Base-by-base conservation (phyloP, 1,140 invertebrate genomes). In the Ectropis grisescens region DNA sequence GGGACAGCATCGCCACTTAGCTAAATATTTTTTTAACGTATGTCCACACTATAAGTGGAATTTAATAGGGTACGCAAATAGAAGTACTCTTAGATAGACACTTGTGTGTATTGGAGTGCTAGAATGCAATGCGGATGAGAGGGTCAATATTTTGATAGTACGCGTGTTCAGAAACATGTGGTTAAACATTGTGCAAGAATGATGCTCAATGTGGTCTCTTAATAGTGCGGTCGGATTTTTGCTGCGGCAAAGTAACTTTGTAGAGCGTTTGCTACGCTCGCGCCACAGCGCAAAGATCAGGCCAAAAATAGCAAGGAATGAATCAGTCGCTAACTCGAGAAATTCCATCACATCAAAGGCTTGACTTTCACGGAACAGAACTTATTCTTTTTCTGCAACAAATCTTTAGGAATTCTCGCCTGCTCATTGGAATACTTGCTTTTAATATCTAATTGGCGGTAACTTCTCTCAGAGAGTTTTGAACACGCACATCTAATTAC, bases 91-190 rank as follows among this genome's bases (percentile, higher is more conserved):
- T n/a, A n/a, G n/a, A n/a, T n/a, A 48, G 42, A 51, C 61, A 75
- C 60, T 72, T 66, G 69, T 68, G 46, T 54, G 42, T 66, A 64
- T 69, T 58, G 60, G 64, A 68, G 67, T 58, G 49, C 59, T 45
- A 64, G 52, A 69, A 54, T 61, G 47, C 53, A 56, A 59, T 62
- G 67, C 53, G 58, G 57, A 68, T 70, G 57, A 75, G 68, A 71
- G 70, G 51, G 62, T 78, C 72, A 78, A 80, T 80, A 78, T 80
- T 80, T 71, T 80, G 72, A 75, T 78, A 76, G 68, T 38, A 48
- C 64, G 65, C 60, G 65, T 68, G 69, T 66, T 37, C 46, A 44
- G 62, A 56, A 69, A 74, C 72, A 74, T 78, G 60, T 76, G 72
- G 60, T 62, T 59, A 74, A 74, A 74, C 59, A 79, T 79, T 79